phyloP scores from a whole-genome alignment of 2,113 vertebrate species.

The Colaptes auratus region DNA sequence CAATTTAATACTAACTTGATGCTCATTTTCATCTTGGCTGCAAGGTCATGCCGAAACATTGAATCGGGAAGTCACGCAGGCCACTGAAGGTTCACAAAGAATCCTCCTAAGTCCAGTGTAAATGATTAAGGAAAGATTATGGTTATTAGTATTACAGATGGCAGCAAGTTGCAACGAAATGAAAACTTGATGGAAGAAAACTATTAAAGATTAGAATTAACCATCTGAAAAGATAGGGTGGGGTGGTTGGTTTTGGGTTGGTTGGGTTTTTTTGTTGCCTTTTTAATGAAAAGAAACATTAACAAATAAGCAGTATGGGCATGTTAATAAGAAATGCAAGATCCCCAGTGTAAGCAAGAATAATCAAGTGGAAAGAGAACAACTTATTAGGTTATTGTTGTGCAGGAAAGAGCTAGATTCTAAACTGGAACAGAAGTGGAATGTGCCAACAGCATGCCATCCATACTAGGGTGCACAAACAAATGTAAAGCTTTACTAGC shows the following conservation, averaged over 20 bases:
- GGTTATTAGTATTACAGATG: neutral
- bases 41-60: neutral
- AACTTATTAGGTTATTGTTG: neutral
- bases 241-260: too few relatives aligned
- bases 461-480: neutral
- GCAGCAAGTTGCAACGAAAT: neutral
- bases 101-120: neutral
- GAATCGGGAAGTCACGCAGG: neutral
- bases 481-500: neutral
- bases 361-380: neutral
- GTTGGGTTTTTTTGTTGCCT: too few relatives aligned
- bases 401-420: neutral
- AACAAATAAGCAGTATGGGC: neutral
- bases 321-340: neutral
- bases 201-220: neutral
- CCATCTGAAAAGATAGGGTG: neutral
- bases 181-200: neutral
- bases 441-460: neutral
- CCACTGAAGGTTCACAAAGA: neutral
- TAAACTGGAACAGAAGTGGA: neutral
- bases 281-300: neutral
- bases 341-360: neutral
- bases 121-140: neutral
- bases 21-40: neutral
- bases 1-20: neutral